Conservation (phyloP, 2,888 invertebrate genomes). For the Drosophila ustulata region DNA sequence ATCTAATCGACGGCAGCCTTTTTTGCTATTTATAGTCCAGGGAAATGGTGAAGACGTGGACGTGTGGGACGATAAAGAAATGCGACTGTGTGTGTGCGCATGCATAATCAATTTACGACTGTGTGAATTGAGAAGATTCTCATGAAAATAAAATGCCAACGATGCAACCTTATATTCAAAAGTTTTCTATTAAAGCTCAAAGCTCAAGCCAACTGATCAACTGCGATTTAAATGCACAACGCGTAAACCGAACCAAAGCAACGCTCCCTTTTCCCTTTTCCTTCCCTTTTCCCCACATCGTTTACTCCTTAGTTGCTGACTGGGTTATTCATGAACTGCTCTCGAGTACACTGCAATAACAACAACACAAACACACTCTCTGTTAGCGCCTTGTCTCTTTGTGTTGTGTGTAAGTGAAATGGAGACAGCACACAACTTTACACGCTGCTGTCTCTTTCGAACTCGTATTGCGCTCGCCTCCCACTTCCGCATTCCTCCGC, state of each 20-base stretch:
- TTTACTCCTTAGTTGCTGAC: constrained; percentile 6
- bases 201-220: constrained; percentile 50
- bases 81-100: constrained; percentile 23
- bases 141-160: constrained; percentile 55
- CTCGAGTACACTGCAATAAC: neutral
- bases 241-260: constrained; percentile 23
- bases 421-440: constrained; percentile 21
- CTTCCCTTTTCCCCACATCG: neutral
- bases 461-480: constrained; percentile 13
- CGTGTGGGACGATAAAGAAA: neutral
- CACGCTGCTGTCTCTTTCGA: constrained; percentile 18
- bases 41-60: constrained; percentile 1
- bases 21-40: constrained; percentile 57
- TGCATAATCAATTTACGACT: constrained; percentile 70
- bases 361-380: constrained; percentile 10
- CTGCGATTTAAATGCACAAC: constrained; percentile 63
- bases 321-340: constrained; percentile 45
- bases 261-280: neutral
- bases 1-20: constrained; percentile 49
- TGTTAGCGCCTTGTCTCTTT: constrained; percentile 23
- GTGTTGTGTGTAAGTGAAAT: constrained; percentile 22
- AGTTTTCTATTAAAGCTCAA: constrained; percentile 23
- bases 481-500: constrained; percentile 48
- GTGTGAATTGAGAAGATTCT: constrained; percentile 59
- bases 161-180: constrained; percentile 50